Conservation (phyloP, 2,888 invertebrate species). For the Diloba caeruleocephala region DNA sequence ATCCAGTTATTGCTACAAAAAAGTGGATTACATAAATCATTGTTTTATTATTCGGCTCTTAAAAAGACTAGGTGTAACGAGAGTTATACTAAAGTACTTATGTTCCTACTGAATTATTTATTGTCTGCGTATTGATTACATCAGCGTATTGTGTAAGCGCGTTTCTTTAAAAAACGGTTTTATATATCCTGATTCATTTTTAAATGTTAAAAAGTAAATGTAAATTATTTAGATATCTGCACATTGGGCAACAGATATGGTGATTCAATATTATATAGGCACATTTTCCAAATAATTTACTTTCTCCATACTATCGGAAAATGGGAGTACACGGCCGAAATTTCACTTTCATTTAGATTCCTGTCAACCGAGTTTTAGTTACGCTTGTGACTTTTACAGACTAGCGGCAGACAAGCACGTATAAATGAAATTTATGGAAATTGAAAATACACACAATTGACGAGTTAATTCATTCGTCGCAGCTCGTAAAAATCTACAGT, state of each 20-base stretch:
- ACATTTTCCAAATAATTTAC: background rate
- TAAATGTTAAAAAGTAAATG: too few species aligned
- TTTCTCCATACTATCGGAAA: conserved; percentile 10
- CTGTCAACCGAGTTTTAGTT: conserved; percentile 3
- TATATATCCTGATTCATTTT: too few species aligned
- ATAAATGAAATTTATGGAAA: conserved; percentile 19
- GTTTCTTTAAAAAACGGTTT: too few species aligned
- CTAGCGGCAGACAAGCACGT: conserved; percentile 6
- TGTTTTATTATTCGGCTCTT: too few species aligned
- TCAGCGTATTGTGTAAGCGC: too few species aligned
- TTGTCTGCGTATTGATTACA: too few species aligned
- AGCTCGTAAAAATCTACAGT: background rate
- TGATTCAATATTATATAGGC: background rate
- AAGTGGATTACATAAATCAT: background rate
- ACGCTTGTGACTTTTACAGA: conserved; percentile 8
- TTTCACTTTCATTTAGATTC: conserved; percentile 28
- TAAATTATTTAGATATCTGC: too few species aligned
- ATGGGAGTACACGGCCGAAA: background rate
- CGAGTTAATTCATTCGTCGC: conserved; percentile 12
- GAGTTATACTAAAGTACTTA: too few species aligned
- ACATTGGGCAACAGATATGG: background rate
- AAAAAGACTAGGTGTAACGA: too few species aligned
- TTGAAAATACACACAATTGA: conserved; percentile 4
- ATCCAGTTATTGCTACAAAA: background rate
- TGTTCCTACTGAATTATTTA: too few species aligned